Evolutionary conservation across 2,113 vertebrate genomes (phyloP).

Genomic region (Addax nasomaculatus): DNA sequence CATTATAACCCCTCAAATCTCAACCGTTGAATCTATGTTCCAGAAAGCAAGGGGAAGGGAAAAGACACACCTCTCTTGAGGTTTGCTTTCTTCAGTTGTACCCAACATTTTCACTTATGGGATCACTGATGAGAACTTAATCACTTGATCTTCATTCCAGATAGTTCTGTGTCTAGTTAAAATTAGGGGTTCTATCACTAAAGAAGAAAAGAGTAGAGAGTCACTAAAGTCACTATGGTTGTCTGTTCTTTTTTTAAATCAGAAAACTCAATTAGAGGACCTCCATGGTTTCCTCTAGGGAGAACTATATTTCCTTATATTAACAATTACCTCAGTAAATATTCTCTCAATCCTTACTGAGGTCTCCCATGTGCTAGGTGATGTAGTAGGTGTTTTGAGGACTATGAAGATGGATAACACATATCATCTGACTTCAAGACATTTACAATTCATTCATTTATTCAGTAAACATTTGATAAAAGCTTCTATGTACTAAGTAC

Average conservation of each 20-base stretch:
- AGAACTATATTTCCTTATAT: background rate
- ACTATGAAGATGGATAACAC: background rate
- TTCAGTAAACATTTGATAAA: constrained; percentile 2
- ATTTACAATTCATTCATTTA: background rate
- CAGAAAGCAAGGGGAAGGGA: background rate
- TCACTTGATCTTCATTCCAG: background rate
- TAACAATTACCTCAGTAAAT: background rate
- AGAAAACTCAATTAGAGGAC: background rate
- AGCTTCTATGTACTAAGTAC: background rate
- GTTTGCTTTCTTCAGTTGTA: background rate
- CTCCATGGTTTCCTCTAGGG: background rate
- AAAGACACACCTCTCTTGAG: background rate
- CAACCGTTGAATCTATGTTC: background rate
- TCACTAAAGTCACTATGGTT: too few species aligned
- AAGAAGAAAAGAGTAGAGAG: background rate
- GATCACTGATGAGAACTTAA: background rate
- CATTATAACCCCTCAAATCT: background rate
- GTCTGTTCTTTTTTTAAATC: too few species aligned
- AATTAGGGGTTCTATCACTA: background rate
- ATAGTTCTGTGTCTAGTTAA: background rate
- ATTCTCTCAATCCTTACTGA: background rate
- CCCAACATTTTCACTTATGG: background rate
- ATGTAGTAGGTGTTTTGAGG: background rate
- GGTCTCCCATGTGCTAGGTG: background rate
- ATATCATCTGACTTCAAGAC: background rate